Percentiles rank a stretch among this genome's conserved stretches.
Evolutionary conservation across 2,113 vertebrate genomes (phyloP).

Genomic region (Sphyrna mokarran): DNA sequence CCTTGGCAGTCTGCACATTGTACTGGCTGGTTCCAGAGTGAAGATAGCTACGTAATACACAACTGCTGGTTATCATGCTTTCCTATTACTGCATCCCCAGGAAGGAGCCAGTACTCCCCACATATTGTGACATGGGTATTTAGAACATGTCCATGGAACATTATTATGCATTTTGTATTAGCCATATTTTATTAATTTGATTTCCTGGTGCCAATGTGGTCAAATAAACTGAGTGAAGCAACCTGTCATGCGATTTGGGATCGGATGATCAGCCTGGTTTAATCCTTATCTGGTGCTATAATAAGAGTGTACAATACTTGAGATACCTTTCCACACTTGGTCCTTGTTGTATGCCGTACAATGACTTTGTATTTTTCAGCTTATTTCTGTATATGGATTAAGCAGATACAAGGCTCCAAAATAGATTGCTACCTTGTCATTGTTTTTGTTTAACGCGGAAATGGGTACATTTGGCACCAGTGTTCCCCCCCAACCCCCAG

Average conservation of each 20-base stretch:
- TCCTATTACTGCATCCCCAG: not conserved
- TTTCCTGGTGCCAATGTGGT: not conserved
- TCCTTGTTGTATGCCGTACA: not conserved
- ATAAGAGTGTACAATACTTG: not conserved
- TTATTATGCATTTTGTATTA: constrained; percentile 26
- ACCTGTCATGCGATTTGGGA: not conserved
- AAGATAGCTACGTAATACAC: not conserved
- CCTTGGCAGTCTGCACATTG: not conserved
- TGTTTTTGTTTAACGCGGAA: not conserved
- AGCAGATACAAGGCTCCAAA: not conserved
- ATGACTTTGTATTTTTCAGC: not conserved
- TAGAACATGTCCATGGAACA: not conserved
- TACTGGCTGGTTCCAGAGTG: constrained; percentile 30
- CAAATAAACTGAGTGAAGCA: not conserved
- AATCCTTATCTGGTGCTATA: not conserved
- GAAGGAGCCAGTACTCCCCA: not conserved
- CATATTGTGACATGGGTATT: not conserved
- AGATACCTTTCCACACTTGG: not conserved
- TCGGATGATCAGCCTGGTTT: not conserved
- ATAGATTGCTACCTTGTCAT: not conserved
- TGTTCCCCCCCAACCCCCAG: not conserved
- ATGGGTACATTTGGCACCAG: not conserved
- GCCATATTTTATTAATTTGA: not conserved
- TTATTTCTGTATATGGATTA: not conserved
- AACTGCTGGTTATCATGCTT: not conserved